Base-by-base conservation (phyloP, 2,888 invertebrate species). In the Pardosa pseudoannulata region DNA sequence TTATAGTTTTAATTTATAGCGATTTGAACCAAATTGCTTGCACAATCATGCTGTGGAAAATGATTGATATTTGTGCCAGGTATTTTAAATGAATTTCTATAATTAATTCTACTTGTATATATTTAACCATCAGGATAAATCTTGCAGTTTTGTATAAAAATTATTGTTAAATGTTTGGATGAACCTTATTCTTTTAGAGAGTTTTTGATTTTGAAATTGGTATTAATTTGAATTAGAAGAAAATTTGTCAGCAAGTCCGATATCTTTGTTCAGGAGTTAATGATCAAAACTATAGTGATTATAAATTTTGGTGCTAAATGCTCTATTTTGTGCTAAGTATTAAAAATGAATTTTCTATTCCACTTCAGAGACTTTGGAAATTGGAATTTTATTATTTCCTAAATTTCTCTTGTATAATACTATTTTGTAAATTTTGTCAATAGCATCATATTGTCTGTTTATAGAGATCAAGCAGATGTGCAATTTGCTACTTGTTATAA, bases 401-500 rank as follows among this genome's bases (percentile, higher is more conserved):
- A 7, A 9, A 36, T 7, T 36, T 36, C 36, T 36, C 36, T 36
- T 36, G 5, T 36, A 36, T 9, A 7, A 36, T 36, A 36, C 36
- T 7, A 9, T 36, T 36, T 56, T 56, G 56, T 56, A 56, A 23
- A 56, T 56, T 56, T 56, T 56, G 56, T 56, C 23, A 56, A 56
- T 56, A 56, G 23, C 56, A 56, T 56, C 56, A 11, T 64, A 32
- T 32, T 67, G 27, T 31, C 16, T 67, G 65, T 67, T 31, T 67
- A 31, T 67, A 32, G 31, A 67, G 32, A 67, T n/a, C 36, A 36
- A 56, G 56, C 65, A 31, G 19, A 67, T 67, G 65, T 67, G 65
- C 65, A 67, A 67, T 67, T 67, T 31, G 65, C 65, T 67, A 67
- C 16, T 29, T 67, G 65, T 67, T 67, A 19, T 56, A 23, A 9